Evolutionary conservation across 2,888 invertebrate genomes (phyloP), one percentile per base, ranked within the genome.

Genomic region (Zygaena filipendulae): DNA sequence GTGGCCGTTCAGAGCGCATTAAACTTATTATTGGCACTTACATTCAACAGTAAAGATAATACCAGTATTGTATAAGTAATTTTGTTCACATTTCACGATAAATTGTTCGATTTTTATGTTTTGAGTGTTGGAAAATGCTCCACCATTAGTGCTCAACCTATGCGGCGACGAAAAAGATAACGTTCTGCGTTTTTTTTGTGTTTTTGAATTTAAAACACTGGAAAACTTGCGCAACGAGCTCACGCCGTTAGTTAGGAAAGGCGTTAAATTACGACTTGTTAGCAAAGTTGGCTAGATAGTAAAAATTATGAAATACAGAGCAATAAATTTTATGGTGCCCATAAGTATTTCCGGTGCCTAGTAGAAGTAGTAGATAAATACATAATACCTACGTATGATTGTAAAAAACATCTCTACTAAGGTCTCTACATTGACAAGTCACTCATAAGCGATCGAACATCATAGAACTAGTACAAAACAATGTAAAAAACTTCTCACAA

Each of bases 11-110:
- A 40, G 49, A 45, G 47, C 47, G 47, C 62, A 63, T 67, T 66
- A 64, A 70, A 70, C 59, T 63, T 64, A 63, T 71, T 71, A 72
- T 69, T 67, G 63, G 57, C 64, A 64, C 63, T 74, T 67, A 71
- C 55, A 61, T 43, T 44, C 43, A 49, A 59, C 59, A 58, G 57
- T 70, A 68, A 71, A 71, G 69, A 72, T 72, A 69, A 69, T 60
- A 49, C 59, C 58, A 49, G 56, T 62, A 69, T 70, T 67, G 67
- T 68, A 64, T 57, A 60, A 57, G 61, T 52, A 52, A 58, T 69
- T 66, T 52, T 56, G 62, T 69, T 59, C 62, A 61, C 61, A 66
- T 67, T 64, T 59, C 49, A 52, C 52, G 68, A 67, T 70, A 70
- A 71, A 60, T 57, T 49, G 52, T 47, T 53, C 64, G 60, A 61